These are phyloP conservation scores for Neodontobutis hainanensis DNA, from an alignment of 2,113 vertebrate genomes.

Conservation along the genomic window DNA sequence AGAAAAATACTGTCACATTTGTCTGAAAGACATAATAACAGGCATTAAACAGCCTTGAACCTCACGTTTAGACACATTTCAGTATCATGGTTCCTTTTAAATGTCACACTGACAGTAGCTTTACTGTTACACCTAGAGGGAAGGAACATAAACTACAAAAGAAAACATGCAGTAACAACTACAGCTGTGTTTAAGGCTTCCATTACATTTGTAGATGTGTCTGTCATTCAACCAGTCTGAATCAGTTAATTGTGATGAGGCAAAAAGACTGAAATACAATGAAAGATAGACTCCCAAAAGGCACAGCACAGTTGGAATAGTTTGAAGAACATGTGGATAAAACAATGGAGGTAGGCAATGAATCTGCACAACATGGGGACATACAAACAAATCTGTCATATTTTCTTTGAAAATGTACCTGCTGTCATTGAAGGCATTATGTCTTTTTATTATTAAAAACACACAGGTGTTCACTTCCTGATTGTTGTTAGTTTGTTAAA, in stretches of 20 bases:
- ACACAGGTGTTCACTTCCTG: too few species aligned
- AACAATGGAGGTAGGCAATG: too few species aligned
- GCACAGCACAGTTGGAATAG: background rate
- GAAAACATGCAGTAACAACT: background rate
- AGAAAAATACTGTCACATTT: too few species aligned
- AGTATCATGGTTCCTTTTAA: background rate
- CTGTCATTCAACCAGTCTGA: background rate
- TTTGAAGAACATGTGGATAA: background rate
- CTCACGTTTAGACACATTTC: background rate
- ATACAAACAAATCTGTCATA: too few species aligned
- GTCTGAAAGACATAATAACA: conserved; percentile 8
- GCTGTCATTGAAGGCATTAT: too few species aligned
- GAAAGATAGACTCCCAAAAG: background rate
- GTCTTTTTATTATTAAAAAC: too few species aligned
- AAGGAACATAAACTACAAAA: conserved; percentile 1
- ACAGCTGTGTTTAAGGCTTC: background rate
- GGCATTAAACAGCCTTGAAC: background rate
- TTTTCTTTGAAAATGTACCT: too few species aligned
- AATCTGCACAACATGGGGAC: too few species aligned
- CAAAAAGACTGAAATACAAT: background rate
- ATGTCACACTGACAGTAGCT: conserved; percentile 7
- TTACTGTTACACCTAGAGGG: background rate
- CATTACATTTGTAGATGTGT: conserved; percentile 4
- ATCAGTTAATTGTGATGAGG: background rate
- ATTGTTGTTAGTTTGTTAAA: too few species aligned